Percentiles rank a stretch among this genome's conserved stretches.
phyloP scores from a whole-genome alignment of 2,797 vertebrate genomes.

The Danionella dracula region DNA sequence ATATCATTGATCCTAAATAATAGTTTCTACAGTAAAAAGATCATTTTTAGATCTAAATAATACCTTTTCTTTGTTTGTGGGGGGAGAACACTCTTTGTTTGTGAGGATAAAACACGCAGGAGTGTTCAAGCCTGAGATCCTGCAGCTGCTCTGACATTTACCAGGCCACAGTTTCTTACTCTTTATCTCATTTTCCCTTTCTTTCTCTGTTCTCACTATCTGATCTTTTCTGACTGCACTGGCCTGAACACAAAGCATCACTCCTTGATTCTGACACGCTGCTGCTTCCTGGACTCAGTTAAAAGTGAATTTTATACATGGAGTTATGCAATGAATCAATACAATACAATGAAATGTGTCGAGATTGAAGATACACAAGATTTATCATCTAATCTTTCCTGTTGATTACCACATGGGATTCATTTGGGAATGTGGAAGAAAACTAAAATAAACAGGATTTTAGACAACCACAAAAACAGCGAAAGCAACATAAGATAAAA shows the following conservation, averaged over 20 bases:
- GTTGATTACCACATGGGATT: not conserved
- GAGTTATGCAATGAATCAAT: too few species aligned
- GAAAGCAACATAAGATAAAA: not conserved
- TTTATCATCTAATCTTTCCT: too few species aligned
- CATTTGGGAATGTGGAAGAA: too few species aligned
- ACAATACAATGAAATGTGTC: too few species aligned
- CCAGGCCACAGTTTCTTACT: not conserved
- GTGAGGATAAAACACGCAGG: not conserved
- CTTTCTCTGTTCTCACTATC: not conserved
- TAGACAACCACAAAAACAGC: too few species aligned
- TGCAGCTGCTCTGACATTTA: constrained; percentile 52
- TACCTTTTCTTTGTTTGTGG: not conserved
- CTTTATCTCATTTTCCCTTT: not conserved
- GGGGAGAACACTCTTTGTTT: not conserved
- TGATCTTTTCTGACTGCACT: not conserved
- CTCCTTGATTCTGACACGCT: not conserved
- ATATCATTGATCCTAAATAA: too few species aligned
- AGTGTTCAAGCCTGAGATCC: constrained; percentile 52
- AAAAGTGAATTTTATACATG: too few species aligned
- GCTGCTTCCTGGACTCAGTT: not conserved
- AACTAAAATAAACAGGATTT: too few species aligned
- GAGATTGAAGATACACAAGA: too few species aligned
- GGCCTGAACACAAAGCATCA: not conserved
- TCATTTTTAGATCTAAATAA: too few species aligned
- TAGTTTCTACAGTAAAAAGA: too few species aligned